A percentile compares a stretch with the other conserved stretches of the same genome.
These are phyloP conservation scores for Adelosebastes latens DNA, from an alignment of 2,797 vertebrate species.

Conservation along the genomic window DNA sequence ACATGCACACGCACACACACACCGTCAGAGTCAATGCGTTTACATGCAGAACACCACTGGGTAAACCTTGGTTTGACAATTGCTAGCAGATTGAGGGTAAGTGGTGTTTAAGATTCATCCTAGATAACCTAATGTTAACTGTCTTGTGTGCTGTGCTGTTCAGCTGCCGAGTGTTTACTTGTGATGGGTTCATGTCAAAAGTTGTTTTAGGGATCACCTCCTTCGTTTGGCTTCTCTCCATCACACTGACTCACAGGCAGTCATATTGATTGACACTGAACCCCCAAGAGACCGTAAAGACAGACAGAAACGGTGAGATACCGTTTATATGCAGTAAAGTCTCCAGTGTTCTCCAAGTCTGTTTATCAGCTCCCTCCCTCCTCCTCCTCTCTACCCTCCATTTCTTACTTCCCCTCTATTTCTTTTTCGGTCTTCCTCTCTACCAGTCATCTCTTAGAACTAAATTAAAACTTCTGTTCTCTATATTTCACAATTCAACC, in stretches of 20 bases:
- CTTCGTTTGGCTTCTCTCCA: slow-evolving; percentile 12
- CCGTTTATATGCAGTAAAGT: slow-evolving; percentile 15
- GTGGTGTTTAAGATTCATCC: neutral
- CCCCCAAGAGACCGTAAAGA: neutral
- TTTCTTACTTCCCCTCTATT: neutral
- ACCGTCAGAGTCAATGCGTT: no score
- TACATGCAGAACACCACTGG: neutral
- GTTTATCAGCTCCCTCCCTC: neutral
- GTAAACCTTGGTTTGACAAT: neutral
- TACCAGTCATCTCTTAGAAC: neutral
- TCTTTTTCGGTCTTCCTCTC: neutral
- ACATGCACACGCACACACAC: no score
- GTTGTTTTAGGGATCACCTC: slow-evolving; percentile 8
- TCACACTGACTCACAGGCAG: slow-evolving; percentile 21
- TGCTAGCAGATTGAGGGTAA: neutral
- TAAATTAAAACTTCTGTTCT: slow-evolving; percentile 13
- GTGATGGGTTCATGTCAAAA: slow-evolving; percentile 1
- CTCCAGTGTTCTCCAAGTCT: neutral
- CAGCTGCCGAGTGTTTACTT: neutral
- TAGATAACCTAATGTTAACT: neutral
- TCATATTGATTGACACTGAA: slow-evolving; percentile 34
- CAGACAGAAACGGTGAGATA: slow-evolving; percentile 13
- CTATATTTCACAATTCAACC: slow-evolving; percentile 8
- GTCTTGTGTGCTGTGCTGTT: neutral
- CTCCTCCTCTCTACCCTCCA: neutral